Conservation (phyloP, 2,888 invertebrate genomes). For the Coenonympha arcania region DNA sequence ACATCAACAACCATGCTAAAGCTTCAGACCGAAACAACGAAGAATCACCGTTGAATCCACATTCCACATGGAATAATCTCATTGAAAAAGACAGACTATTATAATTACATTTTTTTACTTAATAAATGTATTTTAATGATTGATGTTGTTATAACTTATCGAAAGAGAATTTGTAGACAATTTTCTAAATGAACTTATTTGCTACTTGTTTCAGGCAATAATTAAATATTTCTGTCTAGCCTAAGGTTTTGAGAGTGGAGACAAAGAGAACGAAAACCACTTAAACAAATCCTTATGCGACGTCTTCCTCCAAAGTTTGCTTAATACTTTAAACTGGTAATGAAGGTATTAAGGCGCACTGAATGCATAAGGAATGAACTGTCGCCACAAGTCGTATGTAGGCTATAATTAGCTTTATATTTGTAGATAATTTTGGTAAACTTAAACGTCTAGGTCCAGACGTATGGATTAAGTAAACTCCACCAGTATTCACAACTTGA, state of each 20-base stretch:
- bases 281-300: constrained; percentile 60
- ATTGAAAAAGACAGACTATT: too few species aligned
- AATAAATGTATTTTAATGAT: too few species aligned
- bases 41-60: too few species aligned
- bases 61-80: too few species aligned
- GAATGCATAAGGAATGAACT: constrained; percentile 54
- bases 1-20: too few species aligned
- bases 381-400: constrained; percentile 41
- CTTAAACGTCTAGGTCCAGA: not conserved
- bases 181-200: not conserved
- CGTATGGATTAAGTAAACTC: too few species aligned
- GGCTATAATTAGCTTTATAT: constrained; percentile 58
- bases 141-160: too few species aligned
- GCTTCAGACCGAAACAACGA: too few species aligned
- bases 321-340: constrained; percentile 73
- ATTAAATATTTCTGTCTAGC: constrained; percentile 34
- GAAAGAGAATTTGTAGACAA: too few species aligned
- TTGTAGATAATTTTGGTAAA: constrained; percentile 18
- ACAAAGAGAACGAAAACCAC: constrained; percentile 34
- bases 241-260: constrained; percentile 35
- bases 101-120: too few species aligned
- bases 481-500: too few species aligned
- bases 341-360: constrained; percentile 69
- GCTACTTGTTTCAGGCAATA: not conserved
- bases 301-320: constrained; percentile 59